Evolutionary conservation across 2,113 vertebrate species (phyloP), one percentile per base, ranked within the genome.

Genomic region (Lagopus muta): DNA sequence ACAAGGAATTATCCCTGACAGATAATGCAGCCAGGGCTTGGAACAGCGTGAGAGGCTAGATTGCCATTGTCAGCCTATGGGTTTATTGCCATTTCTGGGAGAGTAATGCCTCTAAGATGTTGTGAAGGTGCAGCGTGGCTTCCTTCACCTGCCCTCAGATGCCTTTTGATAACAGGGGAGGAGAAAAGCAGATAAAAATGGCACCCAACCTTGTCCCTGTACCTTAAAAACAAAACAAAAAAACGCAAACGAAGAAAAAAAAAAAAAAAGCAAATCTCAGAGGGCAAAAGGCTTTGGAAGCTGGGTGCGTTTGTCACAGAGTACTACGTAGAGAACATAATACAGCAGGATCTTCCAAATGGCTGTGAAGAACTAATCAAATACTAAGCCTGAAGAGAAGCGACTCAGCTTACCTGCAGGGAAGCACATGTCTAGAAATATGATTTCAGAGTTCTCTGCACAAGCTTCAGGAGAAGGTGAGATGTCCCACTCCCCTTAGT

Each of bases 1-100:
- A 94, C 93, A 92, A 62, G 74, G 92, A 93, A 96, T 97, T 97
- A 92, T 95, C 82, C 90, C 90, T 72, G 58, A 77, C 50, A 90
- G 93, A 95, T 86, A 92, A 84, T 0, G 0, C 58, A 94, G 86
- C n/a, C 90, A 84, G 77, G 30, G 66, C 36, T 93, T 84, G 80
- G 66, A 78, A 74, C 5, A 8, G 54, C 81, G 76, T 11, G 48
- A 91, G 36, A 65, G 70, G 73, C 72, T 79, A 70, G 88, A 67
- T 76, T 65, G 70, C 52, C 81, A 64, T 14, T 83, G n/a, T 73
- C 71, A 87, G 78, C 58, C 40, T 40, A 40, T 4, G 3, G 22
- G 32, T 83, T 86, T 70, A 34, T 47, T 58, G 43, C 65, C 48
- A 75, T 48, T 73, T 86, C 79, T 66, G 58, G 74, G 70, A 60